A percentile compares a stretch with the other conserved stretches of the same genome.
Evolutionary conservation across 1,140 invertebrate species (phyloP).

Genomic region (Drosophila jambulina): DNA sequence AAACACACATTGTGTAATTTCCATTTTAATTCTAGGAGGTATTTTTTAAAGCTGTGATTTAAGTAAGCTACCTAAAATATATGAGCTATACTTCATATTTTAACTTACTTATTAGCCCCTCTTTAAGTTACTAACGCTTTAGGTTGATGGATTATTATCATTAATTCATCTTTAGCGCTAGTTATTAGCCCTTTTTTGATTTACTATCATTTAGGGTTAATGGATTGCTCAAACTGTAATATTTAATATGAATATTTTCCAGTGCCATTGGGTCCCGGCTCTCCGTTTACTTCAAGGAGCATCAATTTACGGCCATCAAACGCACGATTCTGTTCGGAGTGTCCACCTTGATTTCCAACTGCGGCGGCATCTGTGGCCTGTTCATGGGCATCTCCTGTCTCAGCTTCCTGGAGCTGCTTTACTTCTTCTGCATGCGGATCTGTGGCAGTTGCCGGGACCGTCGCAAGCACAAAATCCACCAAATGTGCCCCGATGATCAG

Average conservation of each 20-base stretch:
- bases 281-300: constrained; percentile 88
- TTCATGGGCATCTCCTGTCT: constrained; percentile 88
- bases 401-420: constrained; percentile 87
- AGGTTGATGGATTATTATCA: no score
- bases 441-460: constrained; percentile 75
- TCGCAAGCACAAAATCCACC: constrained; percentile 62
- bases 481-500: constrained; percentile 44
- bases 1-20: no score
- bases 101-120: no score
- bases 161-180: neutral
- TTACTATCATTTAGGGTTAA: neutral
- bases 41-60: no score
- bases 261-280: constrained; percentile 79
- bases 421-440: constrained; percentile 83
- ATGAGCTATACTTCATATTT: no score
- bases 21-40: no score
- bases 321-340: constrained; percentile 88
- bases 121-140: no score
- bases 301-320: constrained; percentile 88
- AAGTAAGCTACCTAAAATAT: no score
- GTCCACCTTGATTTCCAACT: constrained; percentile 89
- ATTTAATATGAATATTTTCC: neutral
- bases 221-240: neutral
- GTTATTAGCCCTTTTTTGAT: neutral
- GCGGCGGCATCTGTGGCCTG: constrained; percentile 88